Evolutionary conservation across 2,797 vertebrate genomes (phyloP), one percentile per base, ranked within the genome.

Genomic region (Crypturellus tataupa): DNA sequence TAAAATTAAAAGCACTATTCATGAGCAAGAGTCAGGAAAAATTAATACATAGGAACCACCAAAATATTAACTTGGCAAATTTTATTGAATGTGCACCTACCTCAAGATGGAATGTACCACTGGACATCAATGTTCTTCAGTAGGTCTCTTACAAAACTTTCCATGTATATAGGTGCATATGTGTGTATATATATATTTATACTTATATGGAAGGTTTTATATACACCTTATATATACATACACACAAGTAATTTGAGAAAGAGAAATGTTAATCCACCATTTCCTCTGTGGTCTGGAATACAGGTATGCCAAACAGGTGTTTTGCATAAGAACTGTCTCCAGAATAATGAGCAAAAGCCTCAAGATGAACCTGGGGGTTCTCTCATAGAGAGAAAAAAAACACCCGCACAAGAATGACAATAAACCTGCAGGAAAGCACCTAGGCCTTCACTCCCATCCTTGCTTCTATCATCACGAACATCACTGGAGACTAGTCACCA

Each of bases 111-210:
- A 73, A 10, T 10, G 9, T n/a, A 10, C 8, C 31, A 87, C 0
- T 63, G 39, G 60, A 85, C 64, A 65, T 18, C 29, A 85, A 29
- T 2, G 29, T 75, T 80, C 4, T 24, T 44, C 46, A 77, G 18
- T 3, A 55, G 10, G 37, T 63, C 8, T 12, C 9, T 35, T 88
- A 73, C 53, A 42, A 70, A 21, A 33, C 63, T 33, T 78, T 59
- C 13, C 0, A 0, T 64, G 17, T 29, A 37, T 2, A 14, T 0
- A 56, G 12, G 46, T 29, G 59, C 21, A 23, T 47, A 23, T 47
- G 19, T 47, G 37, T 40, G 39, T 40, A 10, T 40, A 10, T 40
- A 40, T 39, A 11, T 9, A 46, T 46, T 47, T 47, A 47, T 46
- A 46, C 44, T 20, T 46, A 9, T n/a, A 23, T 47, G 47, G 47